Conservation (phyloP, 1,140 invertebrate genomes). For the Procambarus virginalis region DNA sequence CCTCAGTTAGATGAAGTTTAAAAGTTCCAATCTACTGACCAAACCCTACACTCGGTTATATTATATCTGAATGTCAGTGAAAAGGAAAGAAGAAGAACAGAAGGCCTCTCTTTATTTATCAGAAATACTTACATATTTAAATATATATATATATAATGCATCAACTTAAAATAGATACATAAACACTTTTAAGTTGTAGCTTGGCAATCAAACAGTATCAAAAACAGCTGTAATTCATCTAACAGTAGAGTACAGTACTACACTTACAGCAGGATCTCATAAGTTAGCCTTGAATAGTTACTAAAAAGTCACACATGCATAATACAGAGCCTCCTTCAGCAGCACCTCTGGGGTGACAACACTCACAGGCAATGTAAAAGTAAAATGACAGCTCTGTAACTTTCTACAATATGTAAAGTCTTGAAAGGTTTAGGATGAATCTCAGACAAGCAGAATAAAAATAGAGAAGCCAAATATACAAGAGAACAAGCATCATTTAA, state of each 20-base stretch:
- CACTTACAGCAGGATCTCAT: background rate
- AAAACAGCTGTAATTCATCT: background rate
- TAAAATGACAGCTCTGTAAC: no score
- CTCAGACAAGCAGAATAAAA: background rate
- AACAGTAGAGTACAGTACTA: background rate
- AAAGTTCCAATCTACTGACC: background rate
- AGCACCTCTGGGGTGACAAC: no score
- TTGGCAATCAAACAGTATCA: background rate
- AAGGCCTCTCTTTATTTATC: slow-evolving; percentile 9
- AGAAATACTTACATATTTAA: background rate
- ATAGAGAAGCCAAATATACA: background rate
- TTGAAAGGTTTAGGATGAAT: background rate
- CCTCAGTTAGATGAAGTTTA: background rate
- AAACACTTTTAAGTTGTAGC: no score
- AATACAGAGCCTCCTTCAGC: background rate
- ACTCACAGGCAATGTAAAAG: no score
- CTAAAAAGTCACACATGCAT: background rate
- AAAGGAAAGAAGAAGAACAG: slow-evolving; percentile 25
- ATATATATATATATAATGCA: background rate
- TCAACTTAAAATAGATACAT: no score
- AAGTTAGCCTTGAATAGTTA: background rate
- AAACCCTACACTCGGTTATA: background rate
- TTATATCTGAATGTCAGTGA: background rate
- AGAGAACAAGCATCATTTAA: background rate
- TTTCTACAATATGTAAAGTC: background rate